phyloP scores from a whole-genome alignment of 2,113 vertebrate species.

The Ictalurus furcatus region DNA sequence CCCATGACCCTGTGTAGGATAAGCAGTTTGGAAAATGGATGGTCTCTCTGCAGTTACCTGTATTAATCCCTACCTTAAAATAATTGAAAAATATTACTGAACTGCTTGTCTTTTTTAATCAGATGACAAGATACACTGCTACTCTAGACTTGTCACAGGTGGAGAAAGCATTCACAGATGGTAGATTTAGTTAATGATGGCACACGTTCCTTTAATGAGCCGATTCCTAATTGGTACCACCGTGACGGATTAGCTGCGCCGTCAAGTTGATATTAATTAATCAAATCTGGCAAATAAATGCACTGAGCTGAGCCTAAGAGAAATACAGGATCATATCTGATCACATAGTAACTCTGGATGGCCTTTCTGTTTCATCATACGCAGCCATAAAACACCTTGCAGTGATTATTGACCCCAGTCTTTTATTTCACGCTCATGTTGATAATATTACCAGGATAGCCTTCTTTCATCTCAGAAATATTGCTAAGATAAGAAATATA shows the following conservation, averaged over 20 bases:
- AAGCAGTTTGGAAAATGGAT: no score
- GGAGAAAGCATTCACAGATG: background rate
- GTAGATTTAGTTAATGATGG: constrained; percentile 27
- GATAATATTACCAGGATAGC: no score
- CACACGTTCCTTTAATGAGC: constrained; percentile 5
- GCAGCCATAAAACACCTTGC: no score
- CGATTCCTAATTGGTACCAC: constrained; percentile 9
- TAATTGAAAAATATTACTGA: background rate
- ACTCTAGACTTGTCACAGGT: background rate
- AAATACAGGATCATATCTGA: background rate
- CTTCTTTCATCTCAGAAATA: no score
- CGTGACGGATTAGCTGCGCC: background rate
- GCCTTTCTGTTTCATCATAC: no score
- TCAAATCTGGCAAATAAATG: background rate
- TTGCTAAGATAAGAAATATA: no score
- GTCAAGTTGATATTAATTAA: constrained; percentile 19
- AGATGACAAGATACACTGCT: background rate
- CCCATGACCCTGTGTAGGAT: no score
- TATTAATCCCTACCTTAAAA: background rate
- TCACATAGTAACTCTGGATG: no score
- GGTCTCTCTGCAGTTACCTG: background rate
- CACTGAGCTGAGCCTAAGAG: background rate
- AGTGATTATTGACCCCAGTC: no score
- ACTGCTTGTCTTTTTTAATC: background rate
- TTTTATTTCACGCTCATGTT: no score